Base-by-base conservation (phyloP, 2,113 vertebrate genomes). In the Castor canadensis region DNA sequence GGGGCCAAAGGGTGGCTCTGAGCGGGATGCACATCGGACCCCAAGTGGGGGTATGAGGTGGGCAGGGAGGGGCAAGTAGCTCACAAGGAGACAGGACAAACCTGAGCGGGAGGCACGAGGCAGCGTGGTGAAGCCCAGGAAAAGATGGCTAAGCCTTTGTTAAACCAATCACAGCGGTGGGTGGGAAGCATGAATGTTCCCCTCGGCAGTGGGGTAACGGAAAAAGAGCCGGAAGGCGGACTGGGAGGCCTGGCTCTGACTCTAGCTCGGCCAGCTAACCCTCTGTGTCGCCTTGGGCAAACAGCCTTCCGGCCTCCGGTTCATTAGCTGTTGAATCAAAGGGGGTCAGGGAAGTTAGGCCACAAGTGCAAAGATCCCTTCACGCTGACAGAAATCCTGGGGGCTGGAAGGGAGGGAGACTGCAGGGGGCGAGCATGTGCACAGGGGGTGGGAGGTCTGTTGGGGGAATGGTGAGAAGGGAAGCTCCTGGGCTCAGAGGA, bases 31-130 rank as follows among this genome's bases (percentile, higher is more conserved):
- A 11, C 86, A 1, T 0, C 7, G 49, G 77, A 19, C 79, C 83
- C 92, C 5, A 1, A 35, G 24, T 3, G 9, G 80, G 87, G 71
- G 52, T 6, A 13, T 15, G 77, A 87, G 47, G 91, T 80, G 40
- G 85, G 26, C 0, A 1, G 84, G 66, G 66, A 58, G 19, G 62
- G 88, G n/a, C 80, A 84, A 85, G 87, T 64, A 95, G 95, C 95
- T 95, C 95, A 73, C 95, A 89, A 93, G 93, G 89, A 93, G 90
- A 92, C 67, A 66, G 93, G 76, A 87, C 40, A 43, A 95, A 85
- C 93, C 90, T 56, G 76, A 66, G 47, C 35, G 88, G 89, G 94
- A 95, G 87, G 69, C 26, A 71, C 19, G 80, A 96, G 97, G 92
- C 72, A 47, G 79, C 84, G 89, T 47, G 87, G 62, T 72, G 81